Base-by-base conservation (phyloP, 2,888 invertebrate genomes). In the Heliconius erato region DNA sequence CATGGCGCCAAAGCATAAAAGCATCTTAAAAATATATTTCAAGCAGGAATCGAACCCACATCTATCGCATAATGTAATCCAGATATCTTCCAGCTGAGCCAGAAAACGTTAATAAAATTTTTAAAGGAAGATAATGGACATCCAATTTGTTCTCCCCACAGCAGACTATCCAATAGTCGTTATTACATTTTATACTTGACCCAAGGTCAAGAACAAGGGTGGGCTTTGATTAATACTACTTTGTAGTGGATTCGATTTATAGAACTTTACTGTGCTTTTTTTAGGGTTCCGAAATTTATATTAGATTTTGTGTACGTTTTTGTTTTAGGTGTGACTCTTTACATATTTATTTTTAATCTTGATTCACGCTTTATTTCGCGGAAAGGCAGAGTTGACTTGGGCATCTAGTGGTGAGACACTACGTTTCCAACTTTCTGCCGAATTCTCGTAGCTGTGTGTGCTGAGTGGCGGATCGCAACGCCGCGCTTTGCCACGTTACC, bases 81-180 rank as follows among this genome's bases (percentile, higher is more conserved):
- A 44, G 26, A 19, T n/a, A 63, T 28, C 23, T 32, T 35, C 12
- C 65, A 63, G 67, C 78, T 40, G 59, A 26, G 14, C 28, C 26
- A 78, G 26, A 28, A 12, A 44, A 26, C 63, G n/a, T 67, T 26
- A 26, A 44, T 77, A 71, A 44, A 71, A 71, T 23, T 49, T 72
- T 72, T 26, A 54, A 59, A 5, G 44, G 19, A 40, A 77, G 5
- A n/a, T 76, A 77, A 77, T 77, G 80, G 77, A 74, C 74, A 83
- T 78, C 80, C 78, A 83, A 80, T 83, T 83, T 80, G 72, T 26
- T 69, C 74, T 35, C 80, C 77, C 78, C 40, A 78, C 35, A 78
- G 77, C 65, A 23, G 77, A 82, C 80, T 74, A 68, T 65, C 67
- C 80, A 78, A 83, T 83, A 59, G 78, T 59, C 72, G 68, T 81